A percentile compares a stretch with the other conserved stretches of the same genome.
Evolutionary conservation across 2,797 vertebrate genomes (phyloP).

Genomic region (Sebastiscus albofasciatus): DNA sequence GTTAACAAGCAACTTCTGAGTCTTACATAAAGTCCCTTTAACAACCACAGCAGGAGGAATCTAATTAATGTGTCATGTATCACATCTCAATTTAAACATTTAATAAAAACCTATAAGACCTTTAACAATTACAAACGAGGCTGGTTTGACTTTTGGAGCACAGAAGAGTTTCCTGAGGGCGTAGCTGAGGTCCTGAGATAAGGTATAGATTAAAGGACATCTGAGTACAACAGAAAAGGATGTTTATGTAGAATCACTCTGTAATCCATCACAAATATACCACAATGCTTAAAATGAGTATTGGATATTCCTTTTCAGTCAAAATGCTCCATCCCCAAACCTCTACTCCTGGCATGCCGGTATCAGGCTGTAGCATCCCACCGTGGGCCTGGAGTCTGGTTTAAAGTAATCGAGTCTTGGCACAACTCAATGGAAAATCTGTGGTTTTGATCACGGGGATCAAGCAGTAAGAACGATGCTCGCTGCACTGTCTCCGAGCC

Average conservation of each 20-base stretch:
- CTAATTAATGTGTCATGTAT: neutral
- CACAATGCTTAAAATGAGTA: neutral
- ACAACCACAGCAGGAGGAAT: neutral
- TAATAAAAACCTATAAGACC: neutral
- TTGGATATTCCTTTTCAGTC: conserved; percentile 2
- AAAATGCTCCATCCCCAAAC: conserved; percentile 12
- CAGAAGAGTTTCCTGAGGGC: neutral
- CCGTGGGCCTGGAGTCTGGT: conserved; percentile 29
- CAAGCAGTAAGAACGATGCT: conserved; percentile 43
- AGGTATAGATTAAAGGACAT: conserved; percentile 8
- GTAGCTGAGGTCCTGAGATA: neutral
- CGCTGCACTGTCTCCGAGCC: conserved; percentile 49
- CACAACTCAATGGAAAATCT: conserved; percentile 75
- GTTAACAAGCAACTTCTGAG: too few species aligned
- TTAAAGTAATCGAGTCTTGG: conserved; percentile 68
- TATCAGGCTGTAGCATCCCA: conserved; percentile 43
- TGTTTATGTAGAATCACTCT: conserved; percentile 29
- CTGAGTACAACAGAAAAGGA: conserved; percentile 4
- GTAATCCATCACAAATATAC: conserved; percentile 16
- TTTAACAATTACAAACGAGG: neutral
- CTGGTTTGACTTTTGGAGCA: conserved; percentile 1
- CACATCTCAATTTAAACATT: neutral
- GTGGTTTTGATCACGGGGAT: conserved; percentile 69
- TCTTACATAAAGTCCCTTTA: neutral
- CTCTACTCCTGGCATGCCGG: conserved; percentile 12